Evolutionary conservation across 37 sponge, comb jelly and placozoan species (phyloP).

Genomic region (Ephydatia muelleri): DNA sequence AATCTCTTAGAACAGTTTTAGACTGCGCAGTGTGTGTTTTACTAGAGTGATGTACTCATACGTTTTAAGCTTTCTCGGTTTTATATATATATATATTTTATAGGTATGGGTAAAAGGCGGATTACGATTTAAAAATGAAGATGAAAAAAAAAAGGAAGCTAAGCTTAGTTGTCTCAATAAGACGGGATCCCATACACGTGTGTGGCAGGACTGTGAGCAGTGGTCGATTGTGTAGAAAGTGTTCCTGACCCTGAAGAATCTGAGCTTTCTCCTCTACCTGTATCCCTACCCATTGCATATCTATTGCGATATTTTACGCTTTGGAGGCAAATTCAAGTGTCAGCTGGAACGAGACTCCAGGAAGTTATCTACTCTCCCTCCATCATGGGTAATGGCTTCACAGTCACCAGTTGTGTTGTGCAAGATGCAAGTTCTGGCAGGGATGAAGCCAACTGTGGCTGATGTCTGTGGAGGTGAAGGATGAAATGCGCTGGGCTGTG

Average conservation of each 20-base stretch:
- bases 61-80: neutral
- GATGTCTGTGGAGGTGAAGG: neutral
- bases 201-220: conserved; percentile 1
- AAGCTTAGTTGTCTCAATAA: conserved; percentile 1
- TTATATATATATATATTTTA: neutral
- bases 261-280: neutral
- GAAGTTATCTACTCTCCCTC: conserved; percentile 1
- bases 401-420: conserved; percentile 1
- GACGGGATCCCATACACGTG: conserved; percentile 1
- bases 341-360: neutral
- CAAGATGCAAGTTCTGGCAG: neutral
- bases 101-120: conserved; percentile 1
- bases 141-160: neutral
- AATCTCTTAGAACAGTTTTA: conserved; percentile 1
- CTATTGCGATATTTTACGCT: neutral
- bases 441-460: conserved; percentile 1
- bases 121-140: conserved; percentile 1
- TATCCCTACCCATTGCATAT: conserved; percentile 1
- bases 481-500: neutral
- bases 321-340: neutral
- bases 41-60: neutral
- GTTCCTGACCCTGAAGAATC: neutral
- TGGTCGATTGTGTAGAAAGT: neutral
- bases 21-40: neutral
- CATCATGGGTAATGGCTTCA: conserved; percentile 1